phyloP scores from a whole-genome alignment of 2,888 invertebrate genomes.

The Drosophila paranaensis region DNA sequence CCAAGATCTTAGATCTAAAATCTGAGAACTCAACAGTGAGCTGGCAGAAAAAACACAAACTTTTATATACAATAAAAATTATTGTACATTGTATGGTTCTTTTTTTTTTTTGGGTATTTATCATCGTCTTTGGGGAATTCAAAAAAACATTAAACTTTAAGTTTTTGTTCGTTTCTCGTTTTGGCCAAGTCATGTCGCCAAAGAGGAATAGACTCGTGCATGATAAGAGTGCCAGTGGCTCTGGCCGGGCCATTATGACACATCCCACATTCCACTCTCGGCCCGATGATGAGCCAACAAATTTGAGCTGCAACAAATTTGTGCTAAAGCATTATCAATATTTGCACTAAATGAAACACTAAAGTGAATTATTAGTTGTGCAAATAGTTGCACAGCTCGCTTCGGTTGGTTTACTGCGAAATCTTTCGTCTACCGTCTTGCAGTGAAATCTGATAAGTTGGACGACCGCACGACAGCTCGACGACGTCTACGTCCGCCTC shows the following conservation, averaged over 20 bases:
- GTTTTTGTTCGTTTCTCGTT: slow-evolving; percentile 1
- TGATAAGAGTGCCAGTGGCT: neutral
- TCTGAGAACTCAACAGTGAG: slow-evolving; percentile 28
- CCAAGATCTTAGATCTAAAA: slow-evolving; percentile 30
- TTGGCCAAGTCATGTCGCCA: slow-evolving; percentile 29
- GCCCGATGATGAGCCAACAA: neutral
- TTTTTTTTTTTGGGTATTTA: neutral
- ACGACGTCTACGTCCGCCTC: neutral
- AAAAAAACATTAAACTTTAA: neutral
- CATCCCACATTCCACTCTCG: neutral
- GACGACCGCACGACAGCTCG: slow-evolving; percentile 18
- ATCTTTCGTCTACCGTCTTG: slow-evolving; percentile 31
- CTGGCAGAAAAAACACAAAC: slow-evolving; percentile 1
- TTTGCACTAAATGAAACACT: slow-evolving; percentile 68
- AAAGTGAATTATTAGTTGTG: slow-evolving; percentile 76
- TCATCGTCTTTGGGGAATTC: slow-evolving; percentile 2
- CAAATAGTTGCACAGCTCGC: slow-evolving; percentile 69
- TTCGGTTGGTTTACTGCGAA: slow-evolving; percentile 42
- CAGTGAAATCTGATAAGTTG: slow-evolving; percentile 36
- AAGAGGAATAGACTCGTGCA: slow-evolving; percentile 10
- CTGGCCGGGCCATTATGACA: slow-evolving; percentile 18
- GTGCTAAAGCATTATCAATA: slow-evolving; percentile 47
- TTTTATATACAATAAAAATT: slow-evolving; percentile 10
- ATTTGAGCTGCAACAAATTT: slow-evolving; percentile 16
- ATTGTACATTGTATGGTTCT: slow-evolving; percentile 28